Evolutionary conservation across 2,113 vertebrate genomes (phyloP), one percentile per base, ranked within the genome.

Genomic region (Taxidea taxus): DNA sequence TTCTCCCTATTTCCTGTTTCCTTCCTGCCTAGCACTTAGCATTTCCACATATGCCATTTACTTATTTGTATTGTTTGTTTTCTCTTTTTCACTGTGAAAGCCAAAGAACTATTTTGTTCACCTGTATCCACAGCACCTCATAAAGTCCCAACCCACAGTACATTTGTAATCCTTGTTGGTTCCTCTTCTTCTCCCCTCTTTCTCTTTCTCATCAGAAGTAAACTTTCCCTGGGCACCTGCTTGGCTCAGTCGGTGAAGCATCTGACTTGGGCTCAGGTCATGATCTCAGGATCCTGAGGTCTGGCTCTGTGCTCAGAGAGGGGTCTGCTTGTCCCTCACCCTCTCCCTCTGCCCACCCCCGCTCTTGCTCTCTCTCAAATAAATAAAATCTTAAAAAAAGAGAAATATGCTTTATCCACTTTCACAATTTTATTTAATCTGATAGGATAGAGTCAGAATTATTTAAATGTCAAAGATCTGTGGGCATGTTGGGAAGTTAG

Each of bases 391-490:
- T 51, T 51, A 49, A 49, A 62, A 64, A 34, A 64, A 16, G 16
- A 66, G 14, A 34, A 34, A 64, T 15, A 31, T 3, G 3, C 56
- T 75, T 86, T 54, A 2, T 42, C 23, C 2, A n/a, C 14, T 47
- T 31, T 51, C 25, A 37, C 0, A 2, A 31, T 89, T 27, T 47
- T 85, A 39, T 87, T 44, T 25, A 34, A 15, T 91, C 29, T 37
- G 8, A 42, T 58, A 27, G 21, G 56, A 87, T 7, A 37, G 27
- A 92, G 25, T 83, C 47, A 56, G 47, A 64, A 34, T 80, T n/a
- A 51, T 96, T 86, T 80, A 23, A 47, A 42, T 49, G 70, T 89
- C 44, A 54, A 87, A 84, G 23, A 47, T 60, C 72, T 49, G 6
- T 83, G 80, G 25, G 7, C 25, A 29, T 1, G 37, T 64, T 10